phyloP scores from a whole-genome alignment of 2,113 vertebrate genomes.

The Ciconia maguari region DNA sequence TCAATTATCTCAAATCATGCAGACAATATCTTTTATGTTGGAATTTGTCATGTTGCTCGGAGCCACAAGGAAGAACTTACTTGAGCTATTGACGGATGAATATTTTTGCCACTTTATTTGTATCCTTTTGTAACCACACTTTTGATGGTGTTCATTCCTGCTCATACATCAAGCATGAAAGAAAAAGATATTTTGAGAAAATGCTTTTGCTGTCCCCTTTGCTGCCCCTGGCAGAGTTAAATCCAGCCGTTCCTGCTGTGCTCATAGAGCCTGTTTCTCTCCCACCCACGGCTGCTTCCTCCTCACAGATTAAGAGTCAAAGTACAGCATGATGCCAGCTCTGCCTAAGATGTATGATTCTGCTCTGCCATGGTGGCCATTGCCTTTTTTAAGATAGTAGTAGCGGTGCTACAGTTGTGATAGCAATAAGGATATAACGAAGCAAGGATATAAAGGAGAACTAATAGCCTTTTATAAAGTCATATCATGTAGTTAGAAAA shows the following conservation, averaged over 20 bases:
- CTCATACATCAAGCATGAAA: constrained; percentile 52
- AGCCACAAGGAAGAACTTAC: not conserved
- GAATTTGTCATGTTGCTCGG: not conserved
- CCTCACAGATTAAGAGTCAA: constrained; percentile 68
- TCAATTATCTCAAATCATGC: not conserved
- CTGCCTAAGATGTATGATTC: constrained; percentile 32
- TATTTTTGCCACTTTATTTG: constrained; percentile 35
- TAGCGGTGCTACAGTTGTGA: not conserved
- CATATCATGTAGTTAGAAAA: not conserved
- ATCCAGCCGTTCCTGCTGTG: constrained; percentile 35
- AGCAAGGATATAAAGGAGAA: not conserved
- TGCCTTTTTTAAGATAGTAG: constrained; percentile 1
- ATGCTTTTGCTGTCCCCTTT: constrained; percentile 37
- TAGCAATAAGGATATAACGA: not conserved
- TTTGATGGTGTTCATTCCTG: constrained; percentile 48
- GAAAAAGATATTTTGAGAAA: constrained; percentile 60
- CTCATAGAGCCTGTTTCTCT: constrained; percentile 57
- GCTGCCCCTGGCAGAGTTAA: constrained; percentile 40
- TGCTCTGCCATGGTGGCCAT: constrained; percentile 8
- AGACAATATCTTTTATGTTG: not conserved
- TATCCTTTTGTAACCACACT: constrained; percentile 26
- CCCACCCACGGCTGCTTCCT: not conserved
- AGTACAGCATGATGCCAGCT: constrained; percentile 45
- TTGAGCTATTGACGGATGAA: not conserved
- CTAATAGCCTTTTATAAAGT: not conserved